Conservation (phyloP, 2,797 vertebrate species). For the Gymnoscopelus microlampas region DNA sequence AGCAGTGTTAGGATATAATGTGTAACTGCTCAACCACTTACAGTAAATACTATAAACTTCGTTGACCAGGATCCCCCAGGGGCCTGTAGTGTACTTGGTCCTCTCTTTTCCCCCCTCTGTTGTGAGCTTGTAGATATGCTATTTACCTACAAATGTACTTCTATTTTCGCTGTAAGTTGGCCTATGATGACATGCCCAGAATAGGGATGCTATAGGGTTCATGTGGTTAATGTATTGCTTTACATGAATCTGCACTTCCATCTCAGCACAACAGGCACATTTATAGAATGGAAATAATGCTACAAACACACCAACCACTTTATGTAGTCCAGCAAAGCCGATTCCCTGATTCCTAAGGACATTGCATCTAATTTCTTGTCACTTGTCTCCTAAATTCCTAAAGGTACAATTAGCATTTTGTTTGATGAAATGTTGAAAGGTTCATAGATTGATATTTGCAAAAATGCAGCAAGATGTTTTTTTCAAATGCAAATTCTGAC, state of each 20-base stretch:
- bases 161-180: too few relatives aligned
- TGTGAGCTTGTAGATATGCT: too few relatives aligned
- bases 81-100: too few relatives aligned
- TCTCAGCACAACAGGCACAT: slow-evolving; percentile 3
- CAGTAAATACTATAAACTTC: too few relatives aligned
- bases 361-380: slow-evolving; percentile 99
- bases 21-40: too few relatives aligned
- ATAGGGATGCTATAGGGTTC: too few relatives aligned
- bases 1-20: background rate
- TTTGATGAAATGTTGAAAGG: slow-evolving; percentile 99
- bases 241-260: slow-evolving; percentile 11
- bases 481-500: slow-evolving; percentile 99
- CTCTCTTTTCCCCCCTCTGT: too few relatives aligned
- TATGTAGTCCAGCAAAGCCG: slow-evolving; percentile 93
- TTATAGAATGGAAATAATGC: background rate
- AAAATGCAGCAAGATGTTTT: slow-evolving; percentile 92
- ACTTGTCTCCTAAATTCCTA: slow-evolving; percentile 99
- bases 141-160: too few relatives aligned
- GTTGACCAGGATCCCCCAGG: too few relatives aligned
- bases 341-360: slow-evolving; percentile 98
- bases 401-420: slow-evolving; percentile 99
- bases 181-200: too few relatives aligned
- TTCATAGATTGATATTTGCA: slow-evolving; percentile 99
- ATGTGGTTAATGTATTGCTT: slow-evolving; percentile 4
- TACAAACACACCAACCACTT: slow-evolving; percentile 46